Evolutionary conservation across 2,113 vertebrate genomes (phyloP).

Genomic region (Platichthys stellatus): DNA sequence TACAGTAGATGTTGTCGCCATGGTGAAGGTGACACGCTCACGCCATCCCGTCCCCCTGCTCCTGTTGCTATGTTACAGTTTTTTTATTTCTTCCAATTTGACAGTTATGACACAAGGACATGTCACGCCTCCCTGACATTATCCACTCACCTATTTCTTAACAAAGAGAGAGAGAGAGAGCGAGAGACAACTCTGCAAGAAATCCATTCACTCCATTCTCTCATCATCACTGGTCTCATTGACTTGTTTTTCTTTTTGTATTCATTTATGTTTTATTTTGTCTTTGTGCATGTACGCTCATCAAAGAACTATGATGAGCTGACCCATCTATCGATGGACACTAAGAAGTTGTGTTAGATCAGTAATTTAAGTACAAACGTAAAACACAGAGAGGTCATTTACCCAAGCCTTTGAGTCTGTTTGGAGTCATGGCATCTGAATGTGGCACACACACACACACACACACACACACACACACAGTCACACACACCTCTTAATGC

Average conservation of each 20-base stretch:
- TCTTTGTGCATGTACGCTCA: not conserved
- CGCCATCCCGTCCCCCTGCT: slow-evolving; percentile 13
- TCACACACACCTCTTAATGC: not conserved
- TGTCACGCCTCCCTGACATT: slow-evolving; percentile 41
- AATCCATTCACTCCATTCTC: not conserved
- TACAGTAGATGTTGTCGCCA: slow-evolving; percentile 63
- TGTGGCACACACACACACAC: too few species aligned
- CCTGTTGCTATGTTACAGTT: slow-evolving; percentile 60
- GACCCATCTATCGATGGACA: too few species aligned
- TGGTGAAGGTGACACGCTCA: slow-evolving; percentile 59
- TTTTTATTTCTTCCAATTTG: slow-evolving; percentile 26
- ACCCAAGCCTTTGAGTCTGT: not conserved
- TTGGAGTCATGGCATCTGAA: too few species aligned
- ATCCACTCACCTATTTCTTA: slow-evolving; percentile 27
- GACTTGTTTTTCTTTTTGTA: not conserved
- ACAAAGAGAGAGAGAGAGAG: not conserved
- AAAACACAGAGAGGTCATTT: too few species aligned
- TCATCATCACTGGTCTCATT: not conserved
- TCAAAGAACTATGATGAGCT: too few species aligned
- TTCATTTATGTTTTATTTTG: too few species aligned
- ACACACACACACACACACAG: not conserved
- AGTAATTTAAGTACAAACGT: too few species aligned
- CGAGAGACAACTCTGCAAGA: not conserved
- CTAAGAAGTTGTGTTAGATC: too few species aligned
- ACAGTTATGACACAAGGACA: slow-evolving; percentile 43